These are phyloP conservation scores for Phyllotis vaccarum DNA, from an alignment of 2,797 vertebrate species.

Conservation along the genomic window DNA sequence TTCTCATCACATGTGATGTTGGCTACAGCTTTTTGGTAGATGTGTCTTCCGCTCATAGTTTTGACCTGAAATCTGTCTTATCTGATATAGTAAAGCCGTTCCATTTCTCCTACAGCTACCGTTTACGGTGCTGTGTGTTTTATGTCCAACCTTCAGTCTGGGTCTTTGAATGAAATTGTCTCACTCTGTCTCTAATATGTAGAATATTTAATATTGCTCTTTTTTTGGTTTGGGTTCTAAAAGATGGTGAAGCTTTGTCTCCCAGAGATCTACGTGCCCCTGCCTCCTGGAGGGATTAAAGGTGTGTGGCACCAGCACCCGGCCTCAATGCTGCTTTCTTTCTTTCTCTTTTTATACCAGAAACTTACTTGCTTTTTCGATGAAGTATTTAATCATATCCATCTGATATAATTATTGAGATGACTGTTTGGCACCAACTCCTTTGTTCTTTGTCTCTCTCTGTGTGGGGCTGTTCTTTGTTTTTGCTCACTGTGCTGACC, in stretches of 20 bases:
- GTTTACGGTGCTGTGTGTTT: background rate
- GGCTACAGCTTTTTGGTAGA: background rate
- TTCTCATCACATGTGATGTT: background rate
- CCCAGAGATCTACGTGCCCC: background rate
- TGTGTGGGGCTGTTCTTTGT: background rate
- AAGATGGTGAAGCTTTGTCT: background rate
- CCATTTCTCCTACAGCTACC: background rate
- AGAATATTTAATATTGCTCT: background rate
- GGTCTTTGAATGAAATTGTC: conserved; percentile 7
- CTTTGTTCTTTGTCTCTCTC: background rate
- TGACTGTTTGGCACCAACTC: background rate
- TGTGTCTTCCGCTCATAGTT: background rate
- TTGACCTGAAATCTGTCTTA: background rate
- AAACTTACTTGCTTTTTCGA: background rate
- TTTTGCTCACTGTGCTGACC: background rate
- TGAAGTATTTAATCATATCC: background rate
- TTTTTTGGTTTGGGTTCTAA: background rate
- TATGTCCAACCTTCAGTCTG: background rate
- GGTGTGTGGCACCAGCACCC: background rate
- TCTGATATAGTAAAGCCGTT: background rate
- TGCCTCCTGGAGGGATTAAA: background rate
- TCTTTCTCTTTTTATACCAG: background rate
- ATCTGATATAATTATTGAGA: background rate
- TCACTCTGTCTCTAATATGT: background rate
- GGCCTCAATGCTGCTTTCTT: too few relatives aligned